Evolutionary conservation across 2,888 invertebrate species (phyloP), one percentile per base, ranked within the genome.

Genomic region (Parelbella ahira): DNA sequence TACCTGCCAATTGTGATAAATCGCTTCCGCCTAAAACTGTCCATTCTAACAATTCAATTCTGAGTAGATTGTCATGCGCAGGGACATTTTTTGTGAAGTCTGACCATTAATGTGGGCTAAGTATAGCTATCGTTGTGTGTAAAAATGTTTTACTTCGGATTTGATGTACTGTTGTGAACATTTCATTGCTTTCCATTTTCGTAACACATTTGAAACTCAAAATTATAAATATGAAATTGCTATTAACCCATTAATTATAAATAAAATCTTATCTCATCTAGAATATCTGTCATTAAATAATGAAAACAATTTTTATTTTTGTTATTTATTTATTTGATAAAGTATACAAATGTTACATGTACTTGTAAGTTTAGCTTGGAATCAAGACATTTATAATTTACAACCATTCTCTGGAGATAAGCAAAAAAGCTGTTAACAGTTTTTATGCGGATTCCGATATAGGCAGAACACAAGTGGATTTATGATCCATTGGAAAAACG

Each of bases 1-100:
- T 82, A 84, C 82, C 82, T 83, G 86, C 63, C 81, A 76, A 76
- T 72, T 69, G 65, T 84, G 79, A 86, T 75, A 59, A 65, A 84
- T 82, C 63, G 68, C 60, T 72, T 73, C 73, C 70, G 63, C 56
- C 53, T 68, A 60, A 57, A 41, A 58, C 49, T 65, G 65, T 63
- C 53, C 59, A 56, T 56, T 64, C 45, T 63, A 62, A 78, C 77
- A 76, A 80, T 75, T 80, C 77, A 80, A 82, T 84, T 77, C 70
- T 68, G 49, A 47, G 64, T 59, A 68, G 52, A 44, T 32, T 42
- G 34, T 39, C 43, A 43, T 43, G 38, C 30, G 29, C 9, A 7
- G 11, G 44, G 33, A 19, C 27, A 18, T 23, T 29, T 33, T 39
- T 39, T 32, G 23, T n/a, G 18, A 2, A 37, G n/a, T n/a, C n/a